These are phyloP conservation scores for Cepphus grylle DNA, from an alignment of 2,113 vertebrate species.

Conservation along the genomic window DNA sequence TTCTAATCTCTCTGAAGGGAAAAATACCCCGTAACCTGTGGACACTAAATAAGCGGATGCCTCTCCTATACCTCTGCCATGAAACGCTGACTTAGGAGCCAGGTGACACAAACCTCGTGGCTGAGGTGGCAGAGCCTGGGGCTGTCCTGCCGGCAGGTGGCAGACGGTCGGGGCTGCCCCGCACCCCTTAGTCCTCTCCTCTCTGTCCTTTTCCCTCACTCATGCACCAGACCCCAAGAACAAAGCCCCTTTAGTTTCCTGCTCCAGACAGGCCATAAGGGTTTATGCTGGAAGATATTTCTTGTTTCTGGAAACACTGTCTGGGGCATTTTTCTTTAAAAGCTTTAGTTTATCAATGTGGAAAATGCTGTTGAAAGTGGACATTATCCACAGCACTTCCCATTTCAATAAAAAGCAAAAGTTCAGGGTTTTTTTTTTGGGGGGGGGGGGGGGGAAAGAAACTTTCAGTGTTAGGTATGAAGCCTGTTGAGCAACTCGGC, in stretches of 20 bases:
- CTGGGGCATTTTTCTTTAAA: neutral
- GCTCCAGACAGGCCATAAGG: neutral
- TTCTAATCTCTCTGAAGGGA: neutral
- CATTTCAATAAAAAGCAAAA: neutral
- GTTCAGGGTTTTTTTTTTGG: neutral
- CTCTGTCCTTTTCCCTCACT: neutral
- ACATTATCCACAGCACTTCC: neutral
- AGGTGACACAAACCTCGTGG: neutral
- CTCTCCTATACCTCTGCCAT: neutral
- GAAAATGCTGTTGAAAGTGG: neutral
- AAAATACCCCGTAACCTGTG: neutral
- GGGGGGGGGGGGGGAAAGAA: neutral
- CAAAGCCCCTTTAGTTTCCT: neutral
- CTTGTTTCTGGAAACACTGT: neutral
- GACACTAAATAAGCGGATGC: neutral
- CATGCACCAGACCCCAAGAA: neutral
- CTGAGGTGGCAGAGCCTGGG: neutral
- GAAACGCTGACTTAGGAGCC: neutral
- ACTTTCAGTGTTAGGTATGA: neutral
- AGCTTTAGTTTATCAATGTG: neutral
- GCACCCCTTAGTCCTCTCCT: accelerated
- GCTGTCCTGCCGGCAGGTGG: too few relatives aligned
- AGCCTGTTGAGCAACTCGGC: neutral
- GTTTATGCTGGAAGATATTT: neutral
- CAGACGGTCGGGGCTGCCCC: neutral